phyloP scores from a whole-genome alignment of 2,797 vertebrate genomes.

The Anableps anableps region DNA sequence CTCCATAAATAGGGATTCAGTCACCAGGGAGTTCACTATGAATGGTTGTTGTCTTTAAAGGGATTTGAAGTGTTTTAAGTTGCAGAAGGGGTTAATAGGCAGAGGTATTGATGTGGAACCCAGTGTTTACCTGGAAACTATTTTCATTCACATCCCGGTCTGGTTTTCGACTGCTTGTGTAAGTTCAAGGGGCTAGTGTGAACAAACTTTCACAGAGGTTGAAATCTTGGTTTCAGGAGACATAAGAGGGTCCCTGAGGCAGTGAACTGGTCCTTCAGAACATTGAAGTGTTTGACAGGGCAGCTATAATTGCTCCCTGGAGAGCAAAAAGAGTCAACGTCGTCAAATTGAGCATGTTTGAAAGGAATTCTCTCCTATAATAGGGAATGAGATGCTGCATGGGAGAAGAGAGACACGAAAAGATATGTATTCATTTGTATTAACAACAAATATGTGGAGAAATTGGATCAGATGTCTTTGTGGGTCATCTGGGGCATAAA shows the following conservation, averaged over 20 bases:
- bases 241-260: constrained; percentile 63
- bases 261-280: constrained; percentile 68
- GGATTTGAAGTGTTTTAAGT: constrained; percentile 16
- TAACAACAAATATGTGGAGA: constrained; percentile 65
- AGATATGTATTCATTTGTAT: constrained; percentile 66
- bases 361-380: constrained; percentile 57
- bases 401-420: constrained; percentile 41
- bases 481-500: constrained; percentile 48
- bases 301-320: constrained; percentile 78
- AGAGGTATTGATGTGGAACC: constrained; percentile 49
- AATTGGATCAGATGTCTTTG: constrained; percentile 67
- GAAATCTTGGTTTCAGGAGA: constrained; percentile 64
- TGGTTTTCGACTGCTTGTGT: constrained; percentile 57
- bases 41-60: constrained; percentile 60
- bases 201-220: constrained; percentile 60
- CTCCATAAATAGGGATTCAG: constrained; percentile 57
- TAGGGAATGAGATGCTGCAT: constrained; percentile 38
- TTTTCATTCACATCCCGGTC: constrained; percentile 59
- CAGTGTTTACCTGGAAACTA: constrained; percentile 50
- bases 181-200: constrained; percentile 62
- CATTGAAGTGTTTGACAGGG: constrained; percentile 75
- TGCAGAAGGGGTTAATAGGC: constrained; percentile 52
- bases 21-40: constrained; percentile 62
- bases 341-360: constrained; percentile 70
- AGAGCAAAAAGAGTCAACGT: constrained; percentile 70